A percentile compares a stretch with the other conserved stretches of the same genome.
phyloP scores from a whole-genome alignment of 2,113 vertebrate genomes.

The Rutilus rutilus region DNA sequence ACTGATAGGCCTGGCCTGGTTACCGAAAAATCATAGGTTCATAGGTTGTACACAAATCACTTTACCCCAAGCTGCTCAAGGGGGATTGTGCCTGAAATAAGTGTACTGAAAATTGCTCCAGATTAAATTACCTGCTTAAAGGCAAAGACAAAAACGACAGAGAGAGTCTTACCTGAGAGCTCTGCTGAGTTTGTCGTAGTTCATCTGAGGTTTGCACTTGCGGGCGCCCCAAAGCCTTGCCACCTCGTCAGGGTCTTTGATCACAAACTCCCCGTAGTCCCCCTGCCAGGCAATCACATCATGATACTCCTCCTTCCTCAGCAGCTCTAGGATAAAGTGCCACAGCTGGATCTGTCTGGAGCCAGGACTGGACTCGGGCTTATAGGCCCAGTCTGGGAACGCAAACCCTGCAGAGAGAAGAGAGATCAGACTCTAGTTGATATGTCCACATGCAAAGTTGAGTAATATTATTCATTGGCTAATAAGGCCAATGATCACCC shows the following conservation, averaged over 20 bases:
- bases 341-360: slow-evolving; percentile 92
- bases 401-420: slow-evolving; percentile 77
- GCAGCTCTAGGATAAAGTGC: slow-evolving; percentile 91
- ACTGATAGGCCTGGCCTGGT: neutral
- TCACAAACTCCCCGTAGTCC: slow-evolving; percentile 91
- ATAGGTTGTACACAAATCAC: neutral
- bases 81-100: neutral
- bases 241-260: slow-evolving; percentile 89
- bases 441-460: neutral
- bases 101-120: neutral
- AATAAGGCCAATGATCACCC: neutral
- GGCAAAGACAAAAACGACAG: neutral
- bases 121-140: neutral
- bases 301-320: slow-evolving; percentile 87
- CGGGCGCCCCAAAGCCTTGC: slow-evolving; percentile 88
- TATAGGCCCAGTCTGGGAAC: slow-evolving; percentile 92
- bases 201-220: slow-evolving; percentile 94
- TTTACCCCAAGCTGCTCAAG: neutral
- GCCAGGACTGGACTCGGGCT: slow-evolving; percentile 87
- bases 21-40: neutral
- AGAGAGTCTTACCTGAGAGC: slow-evolving; percentile 75
- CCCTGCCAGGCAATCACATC: slow-evolving; percentile 94
- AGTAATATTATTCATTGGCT: neutral
- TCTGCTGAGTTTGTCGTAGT: slow-evolving; percentile 90
- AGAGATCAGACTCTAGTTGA: neutral